phyloP scores from a whole-genome alignment of 2,888 invertebrate genomes.

The Litoditis marina region DNA sequence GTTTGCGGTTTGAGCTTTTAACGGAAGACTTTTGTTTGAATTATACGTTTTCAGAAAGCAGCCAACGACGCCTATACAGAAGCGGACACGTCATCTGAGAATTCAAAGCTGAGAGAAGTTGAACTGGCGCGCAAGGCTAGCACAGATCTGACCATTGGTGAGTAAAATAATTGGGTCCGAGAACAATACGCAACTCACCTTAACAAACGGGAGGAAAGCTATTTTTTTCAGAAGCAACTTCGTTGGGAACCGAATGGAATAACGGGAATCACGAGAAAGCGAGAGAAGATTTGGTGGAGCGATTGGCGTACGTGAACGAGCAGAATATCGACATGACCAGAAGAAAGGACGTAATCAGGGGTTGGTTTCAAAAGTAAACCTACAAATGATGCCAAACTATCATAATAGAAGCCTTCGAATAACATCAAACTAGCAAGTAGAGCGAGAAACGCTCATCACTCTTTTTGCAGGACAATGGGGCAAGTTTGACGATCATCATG shows the following conservation, averaged over 20 bases:
- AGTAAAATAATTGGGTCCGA: too few relatives aligned
- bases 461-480: slow-evolving; percentile 15
- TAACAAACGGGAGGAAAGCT: too few relatives aligned
- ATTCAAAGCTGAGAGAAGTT: not conserved
- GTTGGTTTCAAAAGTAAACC: too few relatives aligned
- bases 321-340: slow-evolving; percentile 35
- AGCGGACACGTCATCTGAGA: slow-evolving; percentile 7
- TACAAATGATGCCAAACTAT: too few relatives aligned
- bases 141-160: not conserved
- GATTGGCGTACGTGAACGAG: slow-evolving; percentile 37
- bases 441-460: too few relatives aligned
- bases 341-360: slow-evolving; percentile 31
- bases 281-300: slow-evolving; percentile 27
- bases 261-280: slow-evolving; percentile 23
- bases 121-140: not conserved
- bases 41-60: too few relatives aligned
- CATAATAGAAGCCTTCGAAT: too few relatives aligned
- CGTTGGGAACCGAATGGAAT: slow-evolving; percentile 20
- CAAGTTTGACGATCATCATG: slow-evolving; percentile 53
- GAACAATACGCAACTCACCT: too few relatives aligned
- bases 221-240: slow-evolving; percentile 13
- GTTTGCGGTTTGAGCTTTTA: too few relatives aligned
- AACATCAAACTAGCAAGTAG: too few relatives aligned
- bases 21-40: too few relatives aligned
- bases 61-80: slow-evolving; percentile 15